These are phyloP conservation scores for Pangasius djambal DNA, from an alignment of 2,797 vertebrate genomes.

Conservation along the genomic window DNA sequence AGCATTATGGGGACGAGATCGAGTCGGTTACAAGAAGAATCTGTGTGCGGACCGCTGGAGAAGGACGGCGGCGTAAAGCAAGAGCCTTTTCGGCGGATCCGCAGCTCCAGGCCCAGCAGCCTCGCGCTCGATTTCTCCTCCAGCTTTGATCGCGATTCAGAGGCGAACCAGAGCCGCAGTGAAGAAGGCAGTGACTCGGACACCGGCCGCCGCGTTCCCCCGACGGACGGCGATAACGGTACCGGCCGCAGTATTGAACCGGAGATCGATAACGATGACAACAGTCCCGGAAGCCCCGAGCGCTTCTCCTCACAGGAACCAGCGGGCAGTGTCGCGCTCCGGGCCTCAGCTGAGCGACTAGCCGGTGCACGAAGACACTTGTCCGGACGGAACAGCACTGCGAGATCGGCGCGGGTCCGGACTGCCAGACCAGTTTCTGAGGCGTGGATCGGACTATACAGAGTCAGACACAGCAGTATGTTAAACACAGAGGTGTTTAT, in stretches of 20 bases:
- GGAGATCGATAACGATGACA: neutral
- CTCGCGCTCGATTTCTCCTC: slow-evolving; percentile 78
- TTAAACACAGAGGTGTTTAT: neutral
- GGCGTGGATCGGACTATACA: slow-evolving; percentile 80
- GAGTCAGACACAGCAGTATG: slow-evolving; percentile 80
- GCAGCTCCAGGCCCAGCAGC: slow-evolving; percentile 75
- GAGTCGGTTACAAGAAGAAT: slow-evolving; percentile 78
- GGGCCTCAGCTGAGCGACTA: slow-evolving; percentile 80
- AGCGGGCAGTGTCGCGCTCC: slow-evolving; percentile 76
- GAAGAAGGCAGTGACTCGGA: slow-evolving; percentile 81
- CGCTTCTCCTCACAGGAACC: slow-evolving; percentile 70
- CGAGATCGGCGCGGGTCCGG: slow-evolving; percentile 73
- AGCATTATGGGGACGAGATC: slow-evolving; percentile 77
- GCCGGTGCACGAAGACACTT: slow-evolving; percentile 75
- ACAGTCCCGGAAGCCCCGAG: slow-evolving; percentile 65
- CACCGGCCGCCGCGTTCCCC: slow-evolving; percentile 66
- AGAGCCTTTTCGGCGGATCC: slow-evolving; percentile 73
- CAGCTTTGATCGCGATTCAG: slow-evolving; percentile 76
- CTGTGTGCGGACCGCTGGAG: slow-evolving; percentile 68
- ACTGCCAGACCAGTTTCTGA: slow-evolving; percentile 77
- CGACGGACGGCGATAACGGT: slow-evolving; percentile 65
- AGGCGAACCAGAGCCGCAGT: slow-evolving; percentile 74
- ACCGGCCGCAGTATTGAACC: slow-evolving; percentile 56
- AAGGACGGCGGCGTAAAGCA: slow-evolving; percentile 74
- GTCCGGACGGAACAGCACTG: slow-evolving; percentile 68